Percentiles rank a stretch among this genome's conserved stretches.
These are phyloP conservation scores for Trissolcus japonicus DNA, from an alignment of 2,888 invertebrate species.

Conservation along the genomic window DNA sequence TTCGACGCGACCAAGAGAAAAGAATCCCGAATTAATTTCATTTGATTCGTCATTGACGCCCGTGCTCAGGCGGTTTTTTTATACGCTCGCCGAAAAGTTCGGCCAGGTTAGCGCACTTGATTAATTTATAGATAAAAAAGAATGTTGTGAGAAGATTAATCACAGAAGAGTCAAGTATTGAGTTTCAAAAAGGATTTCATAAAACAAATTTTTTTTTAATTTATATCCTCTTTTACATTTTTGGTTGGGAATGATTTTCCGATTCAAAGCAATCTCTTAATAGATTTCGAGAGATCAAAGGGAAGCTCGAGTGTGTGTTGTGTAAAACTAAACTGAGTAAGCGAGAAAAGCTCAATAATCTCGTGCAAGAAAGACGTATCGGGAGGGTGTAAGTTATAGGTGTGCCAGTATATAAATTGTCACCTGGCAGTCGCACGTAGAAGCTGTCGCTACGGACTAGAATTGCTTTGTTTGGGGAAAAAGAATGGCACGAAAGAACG, in stretches of 20 bases:
- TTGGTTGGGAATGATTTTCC: conserved; percentile 26
- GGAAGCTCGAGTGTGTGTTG: conserved; percentile 47
- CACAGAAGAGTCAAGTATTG: too few relatives aligned
- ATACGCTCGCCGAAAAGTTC: too few relatives aligned
- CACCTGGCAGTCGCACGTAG: conserved; percentile 71
- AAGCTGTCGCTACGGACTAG: conserved; percentile 65
- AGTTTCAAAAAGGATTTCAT: too few relatives aligned
- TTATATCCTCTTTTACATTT: not conserved
- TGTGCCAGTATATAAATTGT: conserved; percentile 73
- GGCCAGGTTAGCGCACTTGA: too few relatives aligned
- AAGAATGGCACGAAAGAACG: conserved; percentile 63
- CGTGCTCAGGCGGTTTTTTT: too few relatives aligned
- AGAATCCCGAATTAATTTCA: conserved; percentile 47
- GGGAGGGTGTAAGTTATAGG: conserved; percentile 69
- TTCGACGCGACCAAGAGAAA: conserved; percentile 38
- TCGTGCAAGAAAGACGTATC: conserved; percentile 72
- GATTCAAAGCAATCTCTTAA: conserved; percentile 51
- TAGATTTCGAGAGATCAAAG: conserved; percentile 52
- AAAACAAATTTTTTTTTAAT: too few relatives aligned
- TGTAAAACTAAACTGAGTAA: conserved; percentile 56
- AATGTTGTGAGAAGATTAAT: not conserved
- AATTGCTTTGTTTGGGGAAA: conserved; percentile 74
- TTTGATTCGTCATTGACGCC: conserved; percentile 13
- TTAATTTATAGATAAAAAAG: not conserved
- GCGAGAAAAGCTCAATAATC: conserved; percentile 63